Conservation (phyloP, 92 coral and sea anemone species). For the Zoanthus sociatus region DNA sequence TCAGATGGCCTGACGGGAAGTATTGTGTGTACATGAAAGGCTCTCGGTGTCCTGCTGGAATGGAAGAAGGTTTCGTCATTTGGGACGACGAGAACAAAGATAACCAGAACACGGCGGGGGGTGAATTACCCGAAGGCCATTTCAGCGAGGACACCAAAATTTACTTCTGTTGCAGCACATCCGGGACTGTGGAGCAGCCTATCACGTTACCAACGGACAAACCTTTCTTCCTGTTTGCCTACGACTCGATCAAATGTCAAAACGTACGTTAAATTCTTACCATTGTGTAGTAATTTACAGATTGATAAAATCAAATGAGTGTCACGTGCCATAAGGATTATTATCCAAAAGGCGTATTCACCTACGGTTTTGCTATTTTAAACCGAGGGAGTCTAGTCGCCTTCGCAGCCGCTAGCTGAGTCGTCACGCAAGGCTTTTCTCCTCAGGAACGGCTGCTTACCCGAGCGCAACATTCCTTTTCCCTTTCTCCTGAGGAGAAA, state of each 20-base stretch:
- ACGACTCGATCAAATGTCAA: constrained; percentile 83
- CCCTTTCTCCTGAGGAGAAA: too few species aligned
- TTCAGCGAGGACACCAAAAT: constrained; percentile 93
- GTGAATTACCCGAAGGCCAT: constrained; percentile 89
- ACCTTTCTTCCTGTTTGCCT: constrained; percentile 87
- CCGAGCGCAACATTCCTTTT: too few species aligned
- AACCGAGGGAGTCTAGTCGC: too few species aligned
- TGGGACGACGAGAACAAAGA: constrained; percentile 98
- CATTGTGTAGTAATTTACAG: neutral
- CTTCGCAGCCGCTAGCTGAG: too few species aligned
- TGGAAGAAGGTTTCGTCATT: constrained; percentile 88
- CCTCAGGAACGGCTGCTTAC: too few species aligned
- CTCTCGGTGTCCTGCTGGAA: constrained; percentile 77
- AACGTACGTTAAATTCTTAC: constrained; percentile 61
- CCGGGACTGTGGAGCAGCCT: constrained; percentile 79
- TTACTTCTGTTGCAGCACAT: constrained; percentile 88
- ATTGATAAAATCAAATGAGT: too few species aligned
- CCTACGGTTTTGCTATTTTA: too few species aligned
- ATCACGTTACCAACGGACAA: constrained; percentile 79
- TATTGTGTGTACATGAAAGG: constrained; percentile 96
- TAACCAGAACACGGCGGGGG: constrained; percentile 81
- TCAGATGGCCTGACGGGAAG: constrained; percentile 97
- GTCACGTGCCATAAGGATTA: too few species aligned
- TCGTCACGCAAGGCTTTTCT: too few species aligned
- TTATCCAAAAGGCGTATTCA: too few species aligned